These are phyloP conservation scores for Stenolophus ochropezus DNA, from an alignment of 2,888 invertebrate genomes.

Conservation along the genomic window DNA sequence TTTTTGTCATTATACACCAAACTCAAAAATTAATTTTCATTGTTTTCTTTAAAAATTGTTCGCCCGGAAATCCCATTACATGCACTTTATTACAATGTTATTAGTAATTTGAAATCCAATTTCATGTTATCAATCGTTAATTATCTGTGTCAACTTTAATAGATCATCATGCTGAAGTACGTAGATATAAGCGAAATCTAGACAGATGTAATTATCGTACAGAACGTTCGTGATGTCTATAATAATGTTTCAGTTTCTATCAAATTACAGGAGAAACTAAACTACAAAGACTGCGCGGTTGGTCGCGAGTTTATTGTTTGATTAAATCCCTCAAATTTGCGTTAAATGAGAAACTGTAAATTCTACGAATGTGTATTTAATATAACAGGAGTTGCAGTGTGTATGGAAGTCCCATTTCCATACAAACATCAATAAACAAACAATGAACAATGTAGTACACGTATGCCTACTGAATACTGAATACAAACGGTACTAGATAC, in stretches of 20 bases:
- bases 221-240: neutral
- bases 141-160: neutral
- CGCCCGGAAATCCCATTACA: too few relatives aligned
- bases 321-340: too few relatives aligned
- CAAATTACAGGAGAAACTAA: neutral
- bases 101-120: neutral
- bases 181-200: neutral
- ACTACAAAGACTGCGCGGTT: neutral
- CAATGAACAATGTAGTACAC: conserved; percentile 4
- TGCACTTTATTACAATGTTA: neutral
- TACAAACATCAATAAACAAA: conserved; percentile 14
- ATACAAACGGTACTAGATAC: neutral
- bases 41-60: too few relatives aligned
- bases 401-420: neutral
- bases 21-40: too few relatives aligned
- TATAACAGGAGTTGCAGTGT: neutral
- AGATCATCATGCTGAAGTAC: neutral
- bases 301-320: too few relatives aligned
- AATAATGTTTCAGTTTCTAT: neutral
- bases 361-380: neutral
- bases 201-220: neutral
- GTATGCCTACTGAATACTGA: neutral
- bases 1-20: too few relatives aligned
- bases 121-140: neutral
- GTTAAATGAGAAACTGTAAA: neutral